phyloP scores from a whole-genome alignment of 2,797 vertebrate genomes.

The Sternarchorhynchus goeldii region DNA sequence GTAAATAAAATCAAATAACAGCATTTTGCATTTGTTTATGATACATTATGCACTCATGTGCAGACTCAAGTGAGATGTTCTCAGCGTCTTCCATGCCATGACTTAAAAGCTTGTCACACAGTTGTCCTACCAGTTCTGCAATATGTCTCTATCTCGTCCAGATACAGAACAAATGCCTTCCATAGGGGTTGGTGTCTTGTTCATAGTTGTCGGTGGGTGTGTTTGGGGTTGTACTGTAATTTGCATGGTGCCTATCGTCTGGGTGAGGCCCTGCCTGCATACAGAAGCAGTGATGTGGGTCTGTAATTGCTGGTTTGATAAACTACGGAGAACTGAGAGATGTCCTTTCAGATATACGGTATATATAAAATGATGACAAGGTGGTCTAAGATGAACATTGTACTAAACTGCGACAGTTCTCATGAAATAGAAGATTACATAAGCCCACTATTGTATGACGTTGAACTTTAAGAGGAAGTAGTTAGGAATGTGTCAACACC shows the following conservation, averaged over 20 bases:
- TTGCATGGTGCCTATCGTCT: slow-evolving; percentile 60
- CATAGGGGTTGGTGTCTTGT: slow-evolving; percentile 57
- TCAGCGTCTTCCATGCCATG: slow-evolving; percentile 28
- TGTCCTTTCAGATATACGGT: slow-evolving; percentile 40
- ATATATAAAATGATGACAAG: not conserved
- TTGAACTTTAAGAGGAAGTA: slow-evolving; percentile 43
- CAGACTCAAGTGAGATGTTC: slow-evolving; percentile 16
- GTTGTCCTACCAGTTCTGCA: slow-evolving; percentile 52
- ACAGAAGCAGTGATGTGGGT: slow-evolving; percentile 52
- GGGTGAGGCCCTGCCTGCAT: slow-evolving; percentile 54
- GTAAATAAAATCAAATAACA: slow-evolving; percentile 18
- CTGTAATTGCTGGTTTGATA: slow-evolving; percentile 56
- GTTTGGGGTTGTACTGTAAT: slow-evolving; percentile 60
- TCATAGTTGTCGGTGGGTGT: slow-evolving; percentile 64
- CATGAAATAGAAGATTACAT: slow-evolving; percentile 17
- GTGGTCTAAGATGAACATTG: no score
- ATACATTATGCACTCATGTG: slow-evolving; percentile 11
- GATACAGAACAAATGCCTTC: slow-evolving; percentile 34
- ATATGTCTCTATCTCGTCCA: slow-evolving; percentile 43
- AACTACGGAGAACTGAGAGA: slow-evolving; percentile 36
- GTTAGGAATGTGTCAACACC: slow-evolving; percentile 38
- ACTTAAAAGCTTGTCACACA: slow-evolving; percentile 35
- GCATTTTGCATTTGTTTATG: slow-evolving; percentile 17
- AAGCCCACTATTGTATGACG: slow-evolving; percentile 23
- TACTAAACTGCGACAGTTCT: not conserved